Conservation (phyloP, 2,113 vertebrate genomes). For the Poeciliopsis retropinna region DNA sequence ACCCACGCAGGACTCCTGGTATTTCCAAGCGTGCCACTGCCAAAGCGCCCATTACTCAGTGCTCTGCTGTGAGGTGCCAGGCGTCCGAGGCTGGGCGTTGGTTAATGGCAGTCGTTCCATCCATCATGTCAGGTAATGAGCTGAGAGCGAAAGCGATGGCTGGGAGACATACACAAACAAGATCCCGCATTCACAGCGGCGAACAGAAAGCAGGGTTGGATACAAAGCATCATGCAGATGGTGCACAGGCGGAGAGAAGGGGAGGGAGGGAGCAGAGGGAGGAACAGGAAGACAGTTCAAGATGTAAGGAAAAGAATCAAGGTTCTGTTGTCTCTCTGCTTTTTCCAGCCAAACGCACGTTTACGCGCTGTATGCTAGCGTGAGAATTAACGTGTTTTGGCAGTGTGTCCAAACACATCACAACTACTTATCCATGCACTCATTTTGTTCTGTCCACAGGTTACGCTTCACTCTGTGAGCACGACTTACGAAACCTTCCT, state of each 20-base stretch:
- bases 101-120: constrained; percentile 73
- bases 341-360: constrained; percentile 8
- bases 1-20: constrained; percentile 60
- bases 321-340: constrained; percentile 30
- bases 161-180: constrained; percentile 33
- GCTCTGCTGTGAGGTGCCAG: constrained; percentile 72
- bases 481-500: constrained; percentile 8
- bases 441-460: constrained; percentile 23
- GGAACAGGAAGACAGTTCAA: constrained; percentile 36
- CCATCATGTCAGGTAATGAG: constrained; percentile 82
- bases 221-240: constrained; percentile 67
- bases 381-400: constrained; percentile 22
- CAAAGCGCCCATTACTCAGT: constrained; percentile 69
- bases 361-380: background rate
- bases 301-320: constrained; percentile 20
- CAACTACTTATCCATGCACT: constrained; percentile 18
- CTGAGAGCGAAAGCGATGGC: constrained; percentile 70
- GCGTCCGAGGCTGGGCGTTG: constrained; percentile 66
- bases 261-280: constrained; percentile 36
- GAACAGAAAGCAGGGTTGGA: constrained; percentile 55
- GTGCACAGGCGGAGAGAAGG: constrained; percentile 69
- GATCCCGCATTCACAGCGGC: constrained; percentile 21
- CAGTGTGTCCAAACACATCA: constrained; percentile 22
- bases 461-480: constrained; percentile 27
- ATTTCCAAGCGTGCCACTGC: constrained; percentile 44